These are phyloP conservation scores for Cricetomys ansorgei DNA, from an alignment of 2,113 vertebrate species.

Conservation along the genomic window DNA sequence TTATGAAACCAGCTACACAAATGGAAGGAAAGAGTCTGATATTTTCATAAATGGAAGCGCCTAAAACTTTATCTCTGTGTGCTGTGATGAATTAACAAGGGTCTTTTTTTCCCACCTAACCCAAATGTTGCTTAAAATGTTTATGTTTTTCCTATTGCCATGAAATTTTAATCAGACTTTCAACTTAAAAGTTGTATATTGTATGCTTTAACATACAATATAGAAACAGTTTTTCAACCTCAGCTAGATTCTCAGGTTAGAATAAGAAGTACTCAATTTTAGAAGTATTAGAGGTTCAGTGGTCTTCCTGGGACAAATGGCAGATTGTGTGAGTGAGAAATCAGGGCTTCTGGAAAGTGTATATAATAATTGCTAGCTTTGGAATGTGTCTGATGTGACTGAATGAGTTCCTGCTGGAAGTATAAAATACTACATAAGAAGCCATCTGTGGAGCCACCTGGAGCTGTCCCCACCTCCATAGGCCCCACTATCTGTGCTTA, in stretches of 20 bases:
- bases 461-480: too few species aligned
- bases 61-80: background rate
- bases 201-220: constrained; percentile 11
- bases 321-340: background rate
- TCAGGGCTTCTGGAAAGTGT: background rate
- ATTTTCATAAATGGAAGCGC: background rate
- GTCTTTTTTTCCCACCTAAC: background rate
- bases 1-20: background rate
- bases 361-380: background rate
- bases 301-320: background rate
- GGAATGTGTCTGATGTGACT: background rate
- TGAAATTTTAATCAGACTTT: constrained; percentile 36
- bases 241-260: background rate
- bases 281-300: background rate
- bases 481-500: background rate
- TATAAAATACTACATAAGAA: background rate
- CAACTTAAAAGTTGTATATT: too few species aligned
- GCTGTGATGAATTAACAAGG: background rate
- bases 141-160: background rate
- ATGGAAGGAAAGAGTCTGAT: background rate
- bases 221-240: background rate
- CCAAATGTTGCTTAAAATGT: background rate
- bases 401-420: background rate
- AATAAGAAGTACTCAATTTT: background rate
- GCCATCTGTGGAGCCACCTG: background rate